Conservation (phyloP, 2,113 vertebrate species). For the Chaenocephalus aceratus region DNA sequence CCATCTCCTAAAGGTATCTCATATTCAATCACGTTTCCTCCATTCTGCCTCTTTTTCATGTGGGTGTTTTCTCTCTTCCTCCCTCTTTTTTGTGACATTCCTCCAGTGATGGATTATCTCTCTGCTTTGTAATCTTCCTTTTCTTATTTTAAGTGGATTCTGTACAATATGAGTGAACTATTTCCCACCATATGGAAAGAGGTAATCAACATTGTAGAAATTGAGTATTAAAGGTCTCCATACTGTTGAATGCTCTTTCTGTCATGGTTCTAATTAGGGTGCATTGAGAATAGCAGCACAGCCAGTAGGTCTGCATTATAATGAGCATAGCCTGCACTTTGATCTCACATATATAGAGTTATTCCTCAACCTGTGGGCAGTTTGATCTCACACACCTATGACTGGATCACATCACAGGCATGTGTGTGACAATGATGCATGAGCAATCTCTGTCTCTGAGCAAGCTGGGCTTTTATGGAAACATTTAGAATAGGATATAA, state of each 20-base stretch:
- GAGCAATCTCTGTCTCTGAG: not conserved
- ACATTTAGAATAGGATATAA: not conserved
- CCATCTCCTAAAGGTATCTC: constrained; percentile 54
- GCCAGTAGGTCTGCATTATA: constrained; percentile 50
- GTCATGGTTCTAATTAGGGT: constrained; percentile 62
- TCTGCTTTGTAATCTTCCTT: constrained; percentile 1
- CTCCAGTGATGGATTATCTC: constrained; percentile 19
- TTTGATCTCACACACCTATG: constrained; percentile 50
- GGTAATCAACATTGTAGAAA: constrained; percentile 1
- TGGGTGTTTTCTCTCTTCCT: constrained; percentile 25
- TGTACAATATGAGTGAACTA: constrained; percentile 27
- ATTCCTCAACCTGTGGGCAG: constrained; percentile 51
- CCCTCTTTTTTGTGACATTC: constrained; percentile 35
- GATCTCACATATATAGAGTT: constrained; percentile 43
- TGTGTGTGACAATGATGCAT: not conserved
- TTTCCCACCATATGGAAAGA: constrained; percentile 1
- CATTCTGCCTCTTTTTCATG: not conserved
- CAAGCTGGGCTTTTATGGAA: not conserved
- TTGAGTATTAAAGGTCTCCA: not conserved
- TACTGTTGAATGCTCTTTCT: constrained; percentile 18
- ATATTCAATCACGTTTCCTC: not conserved
- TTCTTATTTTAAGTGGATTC: constrained; percentile 26
- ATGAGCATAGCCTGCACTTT: constrained; percentile 60
- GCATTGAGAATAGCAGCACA: constrained; percentile 36
- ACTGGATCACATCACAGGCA: constrained; percentile 32